Base-by-base conservation (phyloP, 1,140 invertebrate genomes). In the Heterodera carotae region DNA sequence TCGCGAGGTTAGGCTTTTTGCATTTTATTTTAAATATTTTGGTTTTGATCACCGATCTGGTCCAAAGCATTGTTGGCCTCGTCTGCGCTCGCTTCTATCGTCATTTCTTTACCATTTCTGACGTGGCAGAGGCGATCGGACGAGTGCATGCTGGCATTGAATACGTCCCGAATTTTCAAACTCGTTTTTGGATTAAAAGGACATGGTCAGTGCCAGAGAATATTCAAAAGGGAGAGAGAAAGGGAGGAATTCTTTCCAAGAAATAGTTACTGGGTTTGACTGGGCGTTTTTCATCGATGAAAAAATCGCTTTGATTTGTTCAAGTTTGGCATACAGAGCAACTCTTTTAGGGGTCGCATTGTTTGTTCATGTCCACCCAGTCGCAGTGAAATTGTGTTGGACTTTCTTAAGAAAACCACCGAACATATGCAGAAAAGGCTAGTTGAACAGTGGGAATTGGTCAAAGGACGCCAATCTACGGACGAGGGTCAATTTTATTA, bases 121-220 rank as follows among this genome's bases (percentile, higher is more conserved):
- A 77, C 56, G 27, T 62, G 12, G 27, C 48, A 60, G 31, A 66
- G 27, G 56, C 86, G 39, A 64, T 85, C 22, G 31, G 43, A 33
- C 25, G 39, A 25, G 62, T 69, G 2, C 60, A 81, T 10, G 36
- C 48, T 22, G 33, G 79, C 43, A 34, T 79, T 15, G 78, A 87
- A 22, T 67, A 69, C 34, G 62, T 85, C 25, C 85, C 84, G 15
- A 75, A 83, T 39, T 85, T 80, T 75, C 79, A 85, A 5, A 59
- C 83, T n/a, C 60, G 84, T 15, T 84, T 77, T 64, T 85, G 84
- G 84, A 43, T 85, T 8, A 74, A 69, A 67, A 62, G 84, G 56
- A 60, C 83, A 29, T 85, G 84, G 84, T 85, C 48, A n/a, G n/a
- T n/a, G n/a, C n/a, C n/a, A n/a, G n/a, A n/a, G n/a, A n/a, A n/a